Evolutionary conservation across 2,888 invertebrate species (phyloP), one percentile per base, ranked within the genome.

Genomic region (Melikaiella ostensackeni): DNA sequence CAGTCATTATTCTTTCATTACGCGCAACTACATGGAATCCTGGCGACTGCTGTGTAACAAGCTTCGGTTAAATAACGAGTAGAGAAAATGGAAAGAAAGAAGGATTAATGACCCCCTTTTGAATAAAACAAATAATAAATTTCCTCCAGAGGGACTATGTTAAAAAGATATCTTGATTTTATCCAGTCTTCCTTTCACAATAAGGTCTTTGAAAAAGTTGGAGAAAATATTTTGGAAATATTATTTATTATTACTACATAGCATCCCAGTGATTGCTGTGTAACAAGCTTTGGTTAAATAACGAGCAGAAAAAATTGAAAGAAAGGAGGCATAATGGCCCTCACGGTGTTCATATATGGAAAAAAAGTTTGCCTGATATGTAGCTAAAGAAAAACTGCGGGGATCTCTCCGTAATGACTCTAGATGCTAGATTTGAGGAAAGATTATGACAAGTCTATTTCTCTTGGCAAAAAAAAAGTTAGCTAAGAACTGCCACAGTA

Each of bases 1-100:
- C 76, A 74, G 74, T 78, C 80, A 81, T 82, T 82, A 82, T 81
- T 82, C 75, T 79, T 81, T 78, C 81, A 80, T 79, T 80, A 80
- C 70, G 75, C 75, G 64, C 59, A 50, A 76, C 79, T 50, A 70
- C 70, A 70, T 70, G 33, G n/a, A 64, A 61, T 38, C 27, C 27
- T 57, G 30, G 59, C 59, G 74, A 74, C 59, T 74, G 27, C 24
- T 38, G 19, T 19, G n/a, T 61, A 70, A 30, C 50, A 70, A 70
- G 46, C 55, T 70, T 61, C 59, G 24, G 38, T 21, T 42, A 9
- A 57, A 24, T 55, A 74, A 59, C 74, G 74, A 74, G 74, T 57
- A 27, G 33, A 38, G 21, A 57, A 6, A 30, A 24, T 24, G 13
- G 35, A 27, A 38, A 42, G 19, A n/a, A 35, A 30, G 11, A 2